These are phyloP conservation scores for Drosophila kambysellisi DNA, from an alignment of 2,888 invertebrate species.

Conservation along the genomic window DNA sequence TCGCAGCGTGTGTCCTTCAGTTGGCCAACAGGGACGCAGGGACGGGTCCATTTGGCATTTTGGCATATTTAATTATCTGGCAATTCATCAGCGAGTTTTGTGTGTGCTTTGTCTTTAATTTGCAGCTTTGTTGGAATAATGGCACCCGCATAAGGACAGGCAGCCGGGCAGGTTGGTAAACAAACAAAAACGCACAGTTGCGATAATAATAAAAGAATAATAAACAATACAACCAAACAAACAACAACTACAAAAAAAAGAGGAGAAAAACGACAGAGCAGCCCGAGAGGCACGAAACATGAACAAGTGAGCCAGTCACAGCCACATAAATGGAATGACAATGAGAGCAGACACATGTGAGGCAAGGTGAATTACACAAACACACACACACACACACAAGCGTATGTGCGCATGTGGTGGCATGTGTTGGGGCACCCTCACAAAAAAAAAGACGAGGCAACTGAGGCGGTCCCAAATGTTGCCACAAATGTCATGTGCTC, in stretches of 20 bases:
- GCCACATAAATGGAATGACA: slow-evolving; percentile 50
- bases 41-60: slow-evolving; percentile 36
- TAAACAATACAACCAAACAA: slow-evolving; percentile 63
- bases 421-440: background rate
- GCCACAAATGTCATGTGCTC: slow-evolving; percentile 66
- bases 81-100: slow-evolving; percentile 53
- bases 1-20: background rate
- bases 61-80: slow-evolving; percentile 68
- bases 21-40: slow-evolving; percentile 5
- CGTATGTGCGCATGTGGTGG: background rate
- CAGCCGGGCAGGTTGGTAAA: background rate
- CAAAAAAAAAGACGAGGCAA: slow-evolving; percentile 52
- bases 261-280: slow-evolving; percentile 5
- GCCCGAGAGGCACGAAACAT: slow-evolving; percentile 37
- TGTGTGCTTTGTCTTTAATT: slow-evolving; percentile 47
- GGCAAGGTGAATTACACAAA: slow-evolving; percentile 41
- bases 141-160: slow-evolving; percentile 44
- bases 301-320: slow-evolving; percentile 38
- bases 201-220: slow-evolving; percentile 71
- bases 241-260: slow-evolving; percentile 2
- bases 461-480: slow-evolving; percentile 57
- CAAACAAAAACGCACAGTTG: slow-evolving; percentile 45
- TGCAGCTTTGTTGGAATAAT: slow-evolving; percentile 47
- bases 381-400: slow-evolving; percentile 4
- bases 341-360: slow-evolving; percentile 41